Evolutionary conservation across 2,113 vertebrate genomes (phyloP), one percentile per base, ranked within the genome.

Genomic region (Gymnorhina tibicen): DNA sequence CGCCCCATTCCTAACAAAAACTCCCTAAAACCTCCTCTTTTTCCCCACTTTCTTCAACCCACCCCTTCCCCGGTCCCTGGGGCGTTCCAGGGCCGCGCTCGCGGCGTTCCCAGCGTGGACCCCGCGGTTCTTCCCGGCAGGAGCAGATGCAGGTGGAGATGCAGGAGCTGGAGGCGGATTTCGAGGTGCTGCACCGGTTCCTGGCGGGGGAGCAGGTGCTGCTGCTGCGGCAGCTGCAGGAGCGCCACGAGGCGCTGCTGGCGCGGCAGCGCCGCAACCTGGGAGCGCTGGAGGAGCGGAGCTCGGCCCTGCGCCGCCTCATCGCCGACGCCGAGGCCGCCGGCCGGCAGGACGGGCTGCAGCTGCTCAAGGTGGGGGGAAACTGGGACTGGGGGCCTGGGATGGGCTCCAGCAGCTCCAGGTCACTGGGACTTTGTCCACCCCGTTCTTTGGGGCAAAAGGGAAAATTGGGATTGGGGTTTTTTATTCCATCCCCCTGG

Each of bases 171-270:
- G 98, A 98, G 83, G 96, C 97, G 1, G 97, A 98, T 16, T 98
- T 98, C 6, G 97, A 98, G 91, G 85, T 97, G 50, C 94, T 98
- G 79, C 97, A 98, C 39, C 96, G 97, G 27, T 98, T 98, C 91
- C 97, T 98, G n/a, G 92, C 97, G 0, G 97, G 97, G 28, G 98
- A 98, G 58, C 97, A 98, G 94, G 97, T 97, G 13, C 89, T 97
- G 88, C 91, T 98, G 63, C 68, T 98, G 8, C 96, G 96, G n/a
- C 97, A 98, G 79, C 97, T 98, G 50, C 94, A 97, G 55, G 97
- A 97, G 33, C 97, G 97, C 74, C 97, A 98, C 2, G 97, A 98
- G 91, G 83, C 84, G n/a, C 56, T 98, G 39, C 16, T 98, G 87
- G 97, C 85, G 18, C 95, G 87, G 0, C 97, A 97, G 9, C 95